These are phyloP conservation scores for Parnassius apollo DNA, from an alignment of 2,888 invertebrate species.

Conservation along the genomic window DNA sequence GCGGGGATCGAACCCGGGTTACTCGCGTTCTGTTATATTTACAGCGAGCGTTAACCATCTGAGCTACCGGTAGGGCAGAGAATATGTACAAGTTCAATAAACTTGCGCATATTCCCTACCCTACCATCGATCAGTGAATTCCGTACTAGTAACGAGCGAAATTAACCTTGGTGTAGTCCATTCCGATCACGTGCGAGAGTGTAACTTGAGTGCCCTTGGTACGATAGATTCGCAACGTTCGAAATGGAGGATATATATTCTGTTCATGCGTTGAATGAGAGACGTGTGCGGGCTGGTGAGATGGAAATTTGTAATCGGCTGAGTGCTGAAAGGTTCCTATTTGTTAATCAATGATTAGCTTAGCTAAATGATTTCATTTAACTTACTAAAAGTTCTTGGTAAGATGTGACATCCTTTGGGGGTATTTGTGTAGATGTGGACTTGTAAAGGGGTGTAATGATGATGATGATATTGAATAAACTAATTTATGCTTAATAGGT, in stretches of 20 bases:
- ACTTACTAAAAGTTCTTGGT: too few relatives aligned
- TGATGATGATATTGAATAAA: too few relatives aligned
- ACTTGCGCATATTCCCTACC: slow-evolving; percentile 7
- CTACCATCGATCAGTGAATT: slow-evolving; percentile 6
- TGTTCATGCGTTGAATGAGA: background rate
- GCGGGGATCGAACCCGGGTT: too few relatives aligned
- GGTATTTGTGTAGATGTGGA: too few relatives aligned
- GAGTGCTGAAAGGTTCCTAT: background rate
- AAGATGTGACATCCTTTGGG: too few relatives aligned
- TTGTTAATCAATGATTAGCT: too few relatives aligned
- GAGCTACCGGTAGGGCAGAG: too few relatives aligned
- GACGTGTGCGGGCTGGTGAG: slow-evolving; percentile 21
- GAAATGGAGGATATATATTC: slow-evolving; percentile 24
- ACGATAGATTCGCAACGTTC: slow-evolving; percentile 20
- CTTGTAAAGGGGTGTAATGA: too few relatives aligned
- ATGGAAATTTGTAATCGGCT: slow-evolving; percentile 14
- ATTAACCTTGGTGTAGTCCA: slow-evolving; percentile 36
- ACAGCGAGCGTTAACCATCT: too few relatives aligned
- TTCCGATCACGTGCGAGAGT: slow-evolving; percentile 32
- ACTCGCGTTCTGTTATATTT: too few relatives aligned
- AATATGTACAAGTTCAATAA: slow-evolving; percentile 18
- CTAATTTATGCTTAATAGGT: too few relatives aligned
- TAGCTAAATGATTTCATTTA: too few relatives aligned
- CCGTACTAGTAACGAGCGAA: slow-evolving; percentile 32
- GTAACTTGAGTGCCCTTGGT: slow-evolving; percentile 37